Evolutionary conservation across 2,797 vertebrate genomes (phyloP).

Genomic region (Hypotaenidia philippensis): DNA sequence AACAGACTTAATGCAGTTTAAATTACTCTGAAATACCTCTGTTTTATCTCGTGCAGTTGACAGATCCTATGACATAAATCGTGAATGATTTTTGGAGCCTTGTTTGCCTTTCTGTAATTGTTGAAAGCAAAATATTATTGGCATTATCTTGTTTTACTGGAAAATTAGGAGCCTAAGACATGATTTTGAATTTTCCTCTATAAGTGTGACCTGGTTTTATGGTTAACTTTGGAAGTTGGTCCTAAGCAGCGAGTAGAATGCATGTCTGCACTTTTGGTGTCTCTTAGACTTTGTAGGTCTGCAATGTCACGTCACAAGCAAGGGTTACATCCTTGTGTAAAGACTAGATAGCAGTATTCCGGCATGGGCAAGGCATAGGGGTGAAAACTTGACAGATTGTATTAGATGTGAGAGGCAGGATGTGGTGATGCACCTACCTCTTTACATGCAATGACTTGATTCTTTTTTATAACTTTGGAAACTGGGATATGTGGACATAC

Average conservation of each 20-base stretch:
- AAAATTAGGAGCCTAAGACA: background rate
- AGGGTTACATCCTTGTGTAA: background rate
- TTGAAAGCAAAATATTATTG: background rate
- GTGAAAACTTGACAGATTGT: background rate
- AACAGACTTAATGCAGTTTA: background rate
- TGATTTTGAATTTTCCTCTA: background rate
- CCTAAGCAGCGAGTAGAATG: background rate
- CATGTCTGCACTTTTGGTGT: background rate
- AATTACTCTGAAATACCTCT: background rate
- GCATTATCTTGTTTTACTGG: background rate
- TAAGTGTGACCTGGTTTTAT: rapidly evolving
- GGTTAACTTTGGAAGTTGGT: background rate
- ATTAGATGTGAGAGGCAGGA: rapidly evolving
- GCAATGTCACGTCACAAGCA: background rate
- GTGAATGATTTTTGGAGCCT: background rate
- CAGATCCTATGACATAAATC: background rate
- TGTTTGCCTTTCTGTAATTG: background rate
- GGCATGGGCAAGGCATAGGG: background rate
- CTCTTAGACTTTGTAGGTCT: background rate
- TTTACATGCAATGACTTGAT: background rate
- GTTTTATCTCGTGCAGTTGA: background rate
- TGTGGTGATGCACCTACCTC: background rate
- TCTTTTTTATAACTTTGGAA: background rate
- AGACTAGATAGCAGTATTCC: background rate
- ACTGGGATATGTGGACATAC: background rate